Percentiles rank a stretch among this genome's conserved stretches.
These are phyloP conservation scores for Volucella inflata DNA, from an alignment of 2,888 invertebrate species.

Conservation along the genomic window DNA sequence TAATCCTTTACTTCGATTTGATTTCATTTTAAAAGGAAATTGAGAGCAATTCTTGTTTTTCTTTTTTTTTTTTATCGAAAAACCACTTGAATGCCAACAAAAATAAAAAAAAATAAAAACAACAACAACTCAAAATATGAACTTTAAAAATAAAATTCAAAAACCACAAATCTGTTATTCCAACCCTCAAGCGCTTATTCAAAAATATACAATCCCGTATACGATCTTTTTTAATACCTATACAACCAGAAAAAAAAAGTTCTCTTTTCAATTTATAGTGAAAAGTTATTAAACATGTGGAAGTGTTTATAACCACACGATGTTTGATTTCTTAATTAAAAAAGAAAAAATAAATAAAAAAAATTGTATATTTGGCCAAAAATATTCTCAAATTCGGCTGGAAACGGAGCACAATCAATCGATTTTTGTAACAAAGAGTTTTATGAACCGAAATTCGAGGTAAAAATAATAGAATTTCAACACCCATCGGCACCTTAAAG, in stretches of 20 bases:
- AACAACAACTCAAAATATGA: too few relatives aligned
- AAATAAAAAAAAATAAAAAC: background rate
- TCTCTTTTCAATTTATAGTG: background rate
- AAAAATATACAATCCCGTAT: background rate
- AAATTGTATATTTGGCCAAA: background rate
- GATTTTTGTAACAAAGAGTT: background rate
- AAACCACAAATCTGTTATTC: conserved; percentile 12
- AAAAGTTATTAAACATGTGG: conserved; percentile 48
- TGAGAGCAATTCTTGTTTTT: conserved; percentile 5
- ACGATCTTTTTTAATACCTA: background rate
- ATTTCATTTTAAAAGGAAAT: conserved; percentile 21
- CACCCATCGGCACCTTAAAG: conserved; percentile 19
- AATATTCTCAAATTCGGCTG: conserved; percentile 7
- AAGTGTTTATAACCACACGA: conserved; percentile 34
- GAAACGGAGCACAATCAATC: background rate
- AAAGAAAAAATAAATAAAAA: background rate
- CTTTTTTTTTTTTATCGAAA: conserved; percentile 25
- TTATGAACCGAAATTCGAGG: background rate
- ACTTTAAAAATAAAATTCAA: background rate
- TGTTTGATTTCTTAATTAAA: conserved; percentile 13
- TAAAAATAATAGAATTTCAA: background rate
- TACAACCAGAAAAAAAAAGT: too few relatives aligned
- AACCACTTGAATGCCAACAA: conserved; percentile 21
- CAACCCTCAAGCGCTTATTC: conserved; percentile 3
- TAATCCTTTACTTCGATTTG: conserved; percentile 37